phyloP scores from a whole-genome alignment of 1,140 invertebrate species.

The Nebria ingens region DNA sequence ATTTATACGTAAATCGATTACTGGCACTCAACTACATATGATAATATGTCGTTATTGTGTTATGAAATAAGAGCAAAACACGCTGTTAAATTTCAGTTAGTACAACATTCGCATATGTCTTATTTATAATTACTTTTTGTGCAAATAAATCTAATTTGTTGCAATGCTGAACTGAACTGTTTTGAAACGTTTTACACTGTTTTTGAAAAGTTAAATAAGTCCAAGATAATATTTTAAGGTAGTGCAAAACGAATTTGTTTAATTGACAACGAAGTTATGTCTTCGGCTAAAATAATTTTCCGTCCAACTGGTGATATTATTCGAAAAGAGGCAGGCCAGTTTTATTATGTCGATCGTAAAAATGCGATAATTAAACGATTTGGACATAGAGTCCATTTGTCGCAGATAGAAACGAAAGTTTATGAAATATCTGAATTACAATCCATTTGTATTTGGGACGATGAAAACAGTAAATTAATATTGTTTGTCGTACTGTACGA shows the following conservation, averaged over 20 bases:
- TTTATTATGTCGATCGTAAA: conserved; percentile 53
- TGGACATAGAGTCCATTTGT: conserved; percentile 55
- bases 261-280: conserved; percentile 41
- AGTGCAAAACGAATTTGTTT: conserved; percentile 50
- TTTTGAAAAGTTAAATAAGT: too few relatives aligned
- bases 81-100: too few relatives aligned
- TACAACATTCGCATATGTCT: too few relatives aligned
- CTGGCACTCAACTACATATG: too few relatives aligned
- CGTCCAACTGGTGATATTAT: conserved; percentile 59
- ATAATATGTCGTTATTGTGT: too few relatives aligned
- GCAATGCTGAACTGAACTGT: too few relatives aligned
- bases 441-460: conserved; percentile 41
- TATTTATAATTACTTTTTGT: too few relatives aligned
- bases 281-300: conserved; percentile 37
- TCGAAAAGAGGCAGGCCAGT: conserved; percentile 34
- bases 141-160: too few relatives aligned
- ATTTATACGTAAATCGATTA: too few relatives aligned
- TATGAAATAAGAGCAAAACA: too few relatives aligned
- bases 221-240: conserved; percentile 43
- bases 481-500: conserved; percentile 40
- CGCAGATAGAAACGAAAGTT: conserved; percentile 44
- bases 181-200: too few relatives aligned
- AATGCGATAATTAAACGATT: conserved; percentile 63
- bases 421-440: conserved; percentile 36
- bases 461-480: conserved; percentile 37